Conservation (phyloP, 2,113 vertebrate species). For the Carlito syrichta region DNA sequence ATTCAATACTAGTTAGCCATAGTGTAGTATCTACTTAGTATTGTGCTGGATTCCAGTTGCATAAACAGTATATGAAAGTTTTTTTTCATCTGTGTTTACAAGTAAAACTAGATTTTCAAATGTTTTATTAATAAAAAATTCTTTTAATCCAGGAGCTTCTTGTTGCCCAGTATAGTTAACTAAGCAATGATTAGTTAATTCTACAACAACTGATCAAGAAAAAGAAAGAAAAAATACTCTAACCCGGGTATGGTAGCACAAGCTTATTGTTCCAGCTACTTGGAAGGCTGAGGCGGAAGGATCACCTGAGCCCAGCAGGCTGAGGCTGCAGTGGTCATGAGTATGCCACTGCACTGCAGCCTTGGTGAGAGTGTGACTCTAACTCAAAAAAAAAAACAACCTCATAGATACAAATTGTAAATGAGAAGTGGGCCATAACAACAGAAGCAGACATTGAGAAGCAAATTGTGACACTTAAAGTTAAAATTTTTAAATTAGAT, state of each 20-base stretch:
- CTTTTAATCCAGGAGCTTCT: neutral
- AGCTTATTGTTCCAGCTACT: no score
- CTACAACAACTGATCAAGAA: neutral
- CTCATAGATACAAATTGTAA: neutral
- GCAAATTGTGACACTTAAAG: neutral
- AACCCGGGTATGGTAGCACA: no score
- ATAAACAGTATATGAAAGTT: neutral
- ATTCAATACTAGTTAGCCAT: neutral
- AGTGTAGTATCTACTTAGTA: neutral
- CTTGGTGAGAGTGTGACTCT: no score
- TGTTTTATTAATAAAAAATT: slow-evolving; percentile 21
- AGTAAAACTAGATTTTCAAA: slow-evolving; percentile 11
- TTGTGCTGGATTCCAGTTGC: neutral
- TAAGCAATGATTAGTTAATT: neutral
- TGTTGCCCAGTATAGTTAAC: slow-evolving; percentile 1
- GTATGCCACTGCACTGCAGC: no score
- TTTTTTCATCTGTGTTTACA: neutral
- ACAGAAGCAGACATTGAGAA: slow-evolving; percentile 12
- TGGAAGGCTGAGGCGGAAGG: no score
- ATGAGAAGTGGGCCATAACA: neutral
- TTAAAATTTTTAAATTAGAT: neutral
- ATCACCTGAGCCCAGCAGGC: no score
- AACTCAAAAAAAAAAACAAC: no score
- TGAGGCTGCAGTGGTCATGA: no score
- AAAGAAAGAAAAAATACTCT: neutral